Evolutionary conservation across 1,140 invertebrate genomes (phyloP).

Genomic region (Aphidius gifuensis): DNA sequence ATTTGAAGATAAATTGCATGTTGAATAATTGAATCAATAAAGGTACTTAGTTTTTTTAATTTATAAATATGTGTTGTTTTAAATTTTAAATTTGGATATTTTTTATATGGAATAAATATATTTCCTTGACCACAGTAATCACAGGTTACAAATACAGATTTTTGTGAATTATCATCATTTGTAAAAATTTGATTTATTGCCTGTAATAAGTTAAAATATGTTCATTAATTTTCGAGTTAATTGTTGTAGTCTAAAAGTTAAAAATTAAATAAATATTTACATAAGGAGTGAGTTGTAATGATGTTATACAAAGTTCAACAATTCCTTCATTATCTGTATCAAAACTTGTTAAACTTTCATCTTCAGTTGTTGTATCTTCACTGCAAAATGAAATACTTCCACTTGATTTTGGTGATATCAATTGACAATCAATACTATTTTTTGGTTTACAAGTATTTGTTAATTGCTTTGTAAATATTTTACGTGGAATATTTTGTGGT

Average conservation of each 20-base stretch:
- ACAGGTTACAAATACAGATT: conserved; percentile 37
- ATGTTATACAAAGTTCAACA: conserved; percentile 41
- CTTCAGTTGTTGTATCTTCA: no score
- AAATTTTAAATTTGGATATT: conserved; percentile 40
- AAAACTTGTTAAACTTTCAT: conserved; percentile 18
- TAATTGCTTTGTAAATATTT: no score
- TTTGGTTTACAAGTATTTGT: no score
- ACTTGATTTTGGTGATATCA: no score
- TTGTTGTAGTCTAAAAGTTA: not conserved
- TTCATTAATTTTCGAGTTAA: not conserved
- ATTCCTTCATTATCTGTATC: conserved; percentile 34
- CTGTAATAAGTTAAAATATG: conserved; percentile 26
- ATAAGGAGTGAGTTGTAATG: conserved; percentile 35
- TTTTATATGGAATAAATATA: conserved; percentile 29
- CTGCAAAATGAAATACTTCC: no score
- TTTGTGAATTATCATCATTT: conserved; percentile 27
- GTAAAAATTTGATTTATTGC: conserved; percentile 31
- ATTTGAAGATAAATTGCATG: conserved; percentile 38
- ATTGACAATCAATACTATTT: no score
- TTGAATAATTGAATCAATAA: conserved; percentile 33
- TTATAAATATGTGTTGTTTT: conserved; percentile 41
- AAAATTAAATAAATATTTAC: conserved; percentile 30
- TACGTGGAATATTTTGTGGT: no score
- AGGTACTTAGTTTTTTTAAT: conserved; percentile 34
- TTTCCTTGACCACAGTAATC: conserved; percentile 38